Evolutionary conservation across 1,140 invertebrate genomes (phyloP), one percentile per base, ranked within the genome.

Genomic region (Caenorhabditis tropicalis): DNA sequence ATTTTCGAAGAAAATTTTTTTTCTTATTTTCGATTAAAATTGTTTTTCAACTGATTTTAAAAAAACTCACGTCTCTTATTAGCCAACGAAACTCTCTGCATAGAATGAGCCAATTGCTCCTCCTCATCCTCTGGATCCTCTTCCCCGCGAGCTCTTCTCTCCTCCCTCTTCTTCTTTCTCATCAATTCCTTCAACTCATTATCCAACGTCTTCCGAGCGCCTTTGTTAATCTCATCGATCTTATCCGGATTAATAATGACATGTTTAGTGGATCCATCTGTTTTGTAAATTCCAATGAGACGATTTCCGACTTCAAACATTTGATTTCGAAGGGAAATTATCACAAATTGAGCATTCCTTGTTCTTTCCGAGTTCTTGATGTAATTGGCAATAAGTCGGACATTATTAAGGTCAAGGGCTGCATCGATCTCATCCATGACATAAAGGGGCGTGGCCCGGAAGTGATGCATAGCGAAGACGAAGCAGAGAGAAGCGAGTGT

Each of bases 381-480:
- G 91, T 98, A 99, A 92, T 98, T 95, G 0, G 94, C 97, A 16
- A 99, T 95, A 87, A 99, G 99, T 2, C 97, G 98, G 0, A 99
- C 97, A 91, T 99, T 99, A 91, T 97, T 98, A 88, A 98, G 98
- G 92, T 99, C 98, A 9, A 99, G 92, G 0, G 98, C 98, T 3
- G 98, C 98, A 92, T 99, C 98, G 86, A 99, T 99, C 92, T 99
- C 97, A 90, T 99, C 98, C 97, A 99, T 99, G n/a, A 94, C 96
- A 91, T 99, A 99, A 0, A 99, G 92, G 0, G 98, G 98, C 1
- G 97, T 98, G 0, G 98, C 97, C 10, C 84, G 98, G 91, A 97
- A 99, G 91, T 98, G 96, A 92, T 99, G 98, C 1, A 99, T 92
- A 0, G 97, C 98, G 93, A 99, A 99, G 0, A 99, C 96, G 2